These are phyloP conservation scores for Ashinkailepas kermadecensis DNA, from an alignment of 2,888 invertebrate genomes.

Conservation along the genomic window DNA sequence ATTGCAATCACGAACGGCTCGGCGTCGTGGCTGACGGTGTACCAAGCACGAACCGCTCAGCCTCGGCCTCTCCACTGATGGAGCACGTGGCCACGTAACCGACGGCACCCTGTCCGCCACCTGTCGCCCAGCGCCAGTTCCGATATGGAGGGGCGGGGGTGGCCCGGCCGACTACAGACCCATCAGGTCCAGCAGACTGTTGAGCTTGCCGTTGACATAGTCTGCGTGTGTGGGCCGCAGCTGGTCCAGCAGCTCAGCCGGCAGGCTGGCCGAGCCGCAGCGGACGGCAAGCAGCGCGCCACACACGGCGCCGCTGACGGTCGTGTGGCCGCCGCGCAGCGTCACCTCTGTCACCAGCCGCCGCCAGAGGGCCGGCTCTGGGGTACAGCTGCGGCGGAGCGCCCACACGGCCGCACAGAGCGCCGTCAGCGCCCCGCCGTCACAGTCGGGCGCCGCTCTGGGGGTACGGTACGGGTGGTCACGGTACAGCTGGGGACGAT, in stretches of 20 bases:
- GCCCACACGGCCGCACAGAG: neutral
- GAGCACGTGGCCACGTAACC: too few relatives aligned
- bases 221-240: neutral
- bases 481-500: too few relatives aligned
- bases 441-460: neutral
- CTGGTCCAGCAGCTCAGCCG: neutral
- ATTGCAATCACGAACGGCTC: too few relatives aligned
- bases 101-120: too few relatives aligned
- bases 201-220: neutral
- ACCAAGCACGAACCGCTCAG: too few relatives aligned
- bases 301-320: neutral
- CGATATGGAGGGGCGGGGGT: too few relatives aligned
- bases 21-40: too few relatives aligned
- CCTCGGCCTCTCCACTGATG: too few relatives aligned
- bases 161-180: neutral
- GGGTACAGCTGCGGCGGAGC: neutral
- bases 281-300: slow-evolving; percentile 7
- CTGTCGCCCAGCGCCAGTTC: too few relatives aligned
- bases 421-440: neutral
- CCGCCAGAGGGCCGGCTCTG: neutral
- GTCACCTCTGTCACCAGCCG: neutral
- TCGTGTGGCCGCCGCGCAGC: neutral
- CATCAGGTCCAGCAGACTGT: slow-evolving; percentile 4
- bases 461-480: neutral
- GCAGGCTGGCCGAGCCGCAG: neutral